Conservation (phyloP, 2,888 invertebrate genomes). For the Acleris holmiana region DNA sequence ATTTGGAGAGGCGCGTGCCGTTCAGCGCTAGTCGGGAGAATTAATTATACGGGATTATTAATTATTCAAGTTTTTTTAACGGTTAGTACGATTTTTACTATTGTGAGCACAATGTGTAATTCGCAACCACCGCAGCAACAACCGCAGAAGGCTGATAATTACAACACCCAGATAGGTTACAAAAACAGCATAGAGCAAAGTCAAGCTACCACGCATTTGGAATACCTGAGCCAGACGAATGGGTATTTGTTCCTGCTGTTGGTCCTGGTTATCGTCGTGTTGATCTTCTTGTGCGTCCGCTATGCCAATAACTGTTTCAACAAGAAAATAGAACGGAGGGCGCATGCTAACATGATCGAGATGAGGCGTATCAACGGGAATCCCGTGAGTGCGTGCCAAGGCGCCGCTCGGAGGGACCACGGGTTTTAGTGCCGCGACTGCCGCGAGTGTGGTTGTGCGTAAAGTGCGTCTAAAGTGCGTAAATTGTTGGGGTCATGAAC, state of each 20-base stretch:
- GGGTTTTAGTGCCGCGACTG: neutral
- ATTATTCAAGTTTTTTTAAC: neutral
- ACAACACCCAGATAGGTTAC: neutral
- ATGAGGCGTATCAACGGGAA: slow-evolving; percentile 6
- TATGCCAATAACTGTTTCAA: slow-evolving; percentile 10
- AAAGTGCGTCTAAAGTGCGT: neutral
- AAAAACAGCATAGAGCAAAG: neutral
- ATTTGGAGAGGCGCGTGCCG: neutral
- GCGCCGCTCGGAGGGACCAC: neutral
- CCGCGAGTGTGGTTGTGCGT: no score
- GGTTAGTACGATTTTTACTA: neutral
- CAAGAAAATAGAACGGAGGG: slow-evolving; percentile 10
- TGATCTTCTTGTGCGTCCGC: slow-evolving; percentile 6
- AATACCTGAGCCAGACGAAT: slow-evolving; percentile 1
- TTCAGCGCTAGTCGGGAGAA: neutral
- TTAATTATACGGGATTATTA: neutral
- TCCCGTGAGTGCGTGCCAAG: neutral
- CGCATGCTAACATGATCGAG: slow-evolving; percentile 6
- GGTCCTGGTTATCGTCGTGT: neutral
- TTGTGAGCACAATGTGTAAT: neutral
- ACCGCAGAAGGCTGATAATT: neutral
- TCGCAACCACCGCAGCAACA: slow-evolving; percentile 1
- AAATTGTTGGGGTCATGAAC: neutral
- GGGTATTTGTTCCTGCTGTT: slow-evolving; percentile 10
- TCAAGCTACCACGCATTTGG: neutral